Conservation (phyloP, 2,888 invertebrate species). For the Leptinotarsa rubiginosa region DNA sequence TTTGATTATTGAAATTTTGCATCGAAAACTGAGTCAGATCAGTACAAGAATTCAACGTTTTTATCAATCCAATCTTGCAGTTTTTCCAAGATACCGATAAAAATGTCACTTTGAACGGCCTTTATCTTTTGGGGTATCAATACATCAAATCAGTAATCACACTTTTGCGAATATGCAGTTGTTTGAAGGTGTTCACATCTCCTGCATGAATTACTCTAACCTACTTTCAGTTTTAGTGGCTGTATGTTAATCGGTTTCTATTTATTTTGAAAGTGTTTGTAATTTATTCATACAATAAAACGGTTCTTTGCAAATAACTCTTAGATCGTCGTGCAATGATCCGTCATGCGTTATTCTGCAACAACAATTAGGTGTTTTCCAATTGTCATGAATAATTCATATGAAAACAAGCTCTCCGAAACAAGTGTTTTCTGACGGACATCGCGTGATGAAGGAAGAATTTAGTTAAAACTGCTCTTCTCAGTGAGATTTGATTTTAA, state of each 20-base stretch:
- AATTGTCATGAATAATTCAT: conserved; percentile 19
- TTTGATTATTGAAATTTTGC: too few species aligned
- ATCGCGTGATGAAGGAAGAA: not conserved
- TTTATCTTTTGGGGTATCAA: too few species aligned
- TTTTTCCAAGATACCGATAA: too few species aligned
- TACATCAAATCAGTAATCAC: not conserved
- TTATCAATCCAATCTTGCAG: too few species aligned
- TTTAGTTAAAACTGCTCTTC: not conserved
- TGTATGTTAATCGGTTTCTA: conserved; percentile 32
- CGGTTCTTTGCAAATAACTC: conserved; percentile 30
- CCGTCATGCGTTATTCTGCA: conserved; percentile 21
- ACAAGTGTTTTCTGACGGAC: not conserved
- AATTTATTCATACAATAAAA: conserved; percentile 33
- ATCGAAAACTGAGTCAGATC: too few species aligned
- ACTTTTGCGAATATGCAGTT: not conserved
- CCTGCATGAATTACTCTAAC: conserved; percentile 19
- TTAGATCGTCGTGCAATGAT: conserved; percentile 19
- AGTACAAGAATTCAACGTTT: too few species aligned
- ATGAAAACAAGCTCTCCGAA: not conserved
- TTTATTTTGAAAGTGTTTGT: conserved; percentile 28
- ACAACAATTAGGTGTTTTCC: conserved; percentile 28
- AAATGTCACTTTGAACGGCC: too few species aligned
- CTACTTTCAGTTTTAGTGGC: conserved; percentile 29
- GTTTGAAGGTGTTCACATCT: not conserved
- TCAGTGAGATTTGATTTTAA: not conserved